These are phyloP conservation scores for Entomobrya proxima DNA, from an alignment of 2,888 invertebrate genomes.

Conservation along the genomic window DNA sequence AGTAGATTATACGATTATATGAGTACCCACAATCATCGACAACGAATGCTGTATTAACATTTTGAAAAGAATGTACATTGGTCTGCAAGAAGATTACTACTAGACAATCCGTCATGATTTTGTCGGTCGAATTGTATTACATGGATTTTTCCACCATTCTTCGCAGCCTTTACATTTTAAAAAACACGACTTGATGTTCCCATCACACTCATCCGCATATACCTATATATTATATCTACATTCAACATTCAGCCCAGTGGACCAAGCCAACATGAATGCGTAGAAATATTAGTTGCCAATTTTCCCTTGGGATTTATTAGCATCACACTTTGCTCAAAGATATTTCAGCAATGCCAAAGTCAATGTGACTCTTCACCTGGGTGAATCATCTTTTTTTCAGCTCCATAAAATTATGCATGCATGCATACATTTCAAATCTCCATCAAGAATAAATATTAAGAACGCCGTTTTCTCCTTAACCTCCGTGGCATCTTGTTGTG, in stretches of 20 bases:
- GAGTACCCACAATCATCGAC: too few relatives aligned
- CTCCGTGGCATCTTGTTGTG: neutral
- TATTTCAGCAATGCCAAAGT: slow-evolving; percentile 38
- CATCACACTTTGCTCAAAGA: neutral
- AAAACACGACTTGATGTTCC: neutral
- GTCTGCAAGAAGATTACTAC: too few relatives aligned
- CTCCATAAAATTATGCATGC: neutral
- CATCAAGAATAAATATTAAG: neutral
- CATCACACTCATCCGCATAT: neutral
- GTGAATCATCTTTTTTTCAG: slow-evolving; percentile 7
- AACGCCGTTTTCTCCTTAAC: too few relatives aligned
- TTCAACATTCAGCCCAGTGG: too few relatives aligned
- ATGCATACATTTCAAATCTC: neutral
- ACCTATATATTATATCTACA: too few relatives aligned
- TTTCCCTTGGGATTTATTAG: slow-evolving; percentile 47
- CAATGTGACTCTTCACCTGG: slow-evolving; percentile 14
- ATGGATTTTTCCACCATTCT: too few relatives aligned
- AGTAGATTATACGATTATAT: too few relatives aligned
- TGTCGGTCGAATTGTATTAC: neutral
- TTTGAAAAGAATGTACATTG: too few relatives aligned
- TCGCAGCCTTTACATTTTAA: neutral
- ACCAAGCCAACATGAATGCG: too few relatives aligned
- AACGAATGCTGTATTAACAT: too few relatives aligned
- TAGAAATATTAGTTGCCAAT: slow-evolving; percentile 17
- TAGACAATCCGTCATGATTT: neutral